A percentile compares a stretch with the other conserved stretches of the same genome.
Evolutionary conservation across 2,888 invertebrate species (phyloP).

Genomic region (Hyposoter didymator): DNA sequence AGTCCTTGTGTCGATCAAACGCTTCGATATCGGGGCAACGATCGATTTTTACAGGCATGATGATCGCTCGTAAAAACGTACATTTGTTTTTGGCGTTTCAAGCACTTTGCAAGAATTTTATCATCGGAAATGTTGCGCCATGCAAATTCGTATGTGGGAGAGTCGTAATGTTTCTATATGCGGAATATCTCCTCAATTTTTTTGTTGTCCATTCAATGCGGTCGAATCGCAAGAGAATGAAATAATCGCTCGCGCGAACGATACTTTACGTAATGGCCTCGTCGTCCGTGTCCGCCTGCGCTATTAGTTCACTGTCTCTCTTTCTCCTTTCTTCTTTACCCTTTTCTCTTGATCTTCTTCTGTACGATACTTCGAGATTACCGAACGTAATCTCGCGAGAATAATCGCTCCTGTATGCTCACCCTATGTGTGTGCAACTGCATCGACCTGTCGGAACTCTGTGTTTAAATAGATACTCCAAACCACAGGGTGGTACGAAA

Average conservation of each 20-base stretch:
- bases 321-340: constrained; percentile 13
- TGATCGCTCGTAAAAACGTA: constrained; percentile 4
- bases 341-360: constrained; percentile 22
- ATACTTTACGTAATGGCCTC: constrained; percentile 53
- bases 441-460: constrained; percentile 33
- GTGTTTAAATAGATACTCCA: not conserved
- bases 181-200: not conserved
- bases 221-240: constrained; percentile 29
- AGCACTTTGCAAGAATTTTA: not conserved
- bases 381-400: constrained; percentile 58
- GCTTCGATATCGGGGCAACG: not conserved
- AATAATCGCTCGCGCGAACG: constrained; percentile 46
- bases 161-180: not conserved
- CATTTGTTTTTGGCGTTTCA: not conserved
- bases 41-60: constrained; percentile 5
- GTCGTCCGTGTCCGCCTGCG: constrained; percentile 32
- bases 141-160: not conserved
- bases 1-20: not conserved
- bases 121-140: not conserved
- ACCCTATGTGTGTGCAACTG: constrained; percentile 34
- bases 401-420: constrained; percentile 59
- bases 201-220: constrained; percentile 5
- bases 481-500: not conserved
- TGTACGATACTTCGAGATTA: constrained; percentile 34
- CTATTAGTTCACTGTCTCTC: constrained; percentile 33